A percentile compares a stretch with the other conserved stretches of the same genome.
Conservation (phyloP, 2,113 vertebrate genomes). For the Aphyosemion australe region DNA sequence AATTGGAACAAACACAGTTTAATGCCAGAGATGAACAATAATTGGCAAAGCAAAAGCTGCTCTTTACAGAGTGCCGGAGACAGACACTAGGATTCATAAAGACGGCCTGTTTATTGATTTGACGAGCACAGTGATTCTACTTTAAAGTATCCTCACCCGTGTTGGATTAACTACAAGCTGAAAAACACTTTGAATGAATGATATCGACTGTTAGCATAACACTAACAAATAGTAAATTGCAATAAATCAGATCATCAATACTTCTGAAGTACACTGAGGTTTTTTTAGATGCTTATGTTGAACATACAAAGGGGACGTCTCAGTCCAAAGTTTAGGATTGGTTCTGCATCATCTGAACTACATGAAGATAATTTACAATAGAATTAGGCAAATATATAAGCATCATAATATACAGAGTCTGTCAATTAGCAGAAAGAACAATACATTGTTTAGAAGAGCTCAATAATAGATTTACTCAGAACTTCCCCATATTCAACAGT, state of each 20-base stretch:
- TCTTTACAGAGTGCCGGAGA: constrained; percentile 12
- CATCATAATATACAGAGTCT: no score
- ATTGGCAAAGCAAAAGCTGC: constrained; percentile 26
- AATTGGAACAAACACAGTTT: constrained; percentile 57
- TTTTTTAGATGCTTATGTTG: not conserved
- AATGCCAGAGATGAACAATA: constrained; percentile 35
- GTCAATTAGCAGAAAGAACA: no score
- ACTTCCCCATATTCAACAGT: no score
- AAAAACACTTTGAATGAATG: not conserved
- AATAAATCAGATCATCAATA: not conserved
- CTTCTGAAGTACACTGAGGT: not conserved
- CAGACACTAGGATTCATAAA: constrained; percentile 14
- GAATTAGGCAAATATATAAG: no score
- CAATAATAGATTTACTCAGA: no score
- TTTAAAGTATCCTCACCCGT: not conserved
- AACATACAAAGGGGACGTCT: no score
- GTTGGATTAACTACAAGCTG: not conserved
- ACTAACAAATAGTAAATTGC: not conserved
- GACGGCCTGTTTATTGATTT: constrained; percentile 4
- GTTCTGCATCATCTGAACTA: no score
- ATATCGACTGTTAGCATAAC: no score
- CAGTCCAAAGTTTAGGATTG: no score
- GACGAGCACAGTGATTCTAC: not conserved
- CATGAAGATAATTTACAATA: no score
- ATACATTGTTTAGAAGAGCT: no score